Evolutionary conservation across 2,113 vertebrate species (phyloP).

Genomic region (Vombatus ursinus): DNA sequence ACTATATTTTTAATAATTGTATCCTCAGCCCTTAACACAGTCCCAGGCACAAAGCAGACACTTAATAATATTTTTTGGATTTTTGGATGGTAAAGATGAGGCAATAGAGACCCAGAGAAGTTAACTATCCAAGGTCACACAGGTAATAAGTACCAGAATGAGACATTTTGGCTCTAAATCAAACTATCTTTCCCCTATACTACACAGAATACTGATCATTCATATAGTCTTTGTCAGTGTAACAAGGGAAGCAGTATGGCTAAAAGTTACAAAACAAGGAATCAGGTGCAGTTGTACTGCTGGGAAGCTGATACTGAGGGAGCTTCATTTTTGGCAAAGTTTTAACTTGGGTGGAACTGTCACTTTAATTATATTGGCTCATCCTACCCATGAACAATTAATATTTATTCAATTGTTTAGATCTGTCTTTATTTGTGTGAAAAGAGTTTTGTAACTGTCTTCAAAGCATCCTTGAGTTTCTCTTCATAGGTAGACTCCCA

Average conservation of each 20-base stretch:
- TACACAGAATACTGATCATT: neutral
- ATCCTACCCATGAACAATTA: too few species aligned
- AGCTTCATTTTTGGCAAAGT: neutral
- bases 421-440: too few species aligned
- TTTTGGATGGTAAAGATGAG: neutral
- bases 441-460: too few species aligned
- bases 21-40: neutral
- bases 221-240: neutral
- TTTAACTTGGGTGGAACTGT: neutral
- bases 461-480: too few species aligned
- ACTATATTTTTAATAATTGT: neutral
- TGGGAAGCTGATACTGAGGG: neutral
- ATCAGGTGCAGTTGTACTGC: neutral
- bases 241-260: neutral
- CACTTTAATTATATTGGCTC: too few species aligned
- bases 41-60: neutral
- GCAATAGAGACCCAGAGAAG: neutral
- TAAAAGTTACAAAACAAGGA: neutral
- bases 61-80: neutral
- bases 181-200: neutral
- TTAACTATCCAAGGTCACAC: neutral
- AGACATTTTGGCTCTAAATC: neutral
- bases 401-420: too few species aligned
- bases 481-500: too few species aligned
- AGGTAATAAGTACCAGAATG: neutral